Evolutionary conservation across 2,888 invertebrate genomes (phyloP).

Genomic region (Ctena decussata): DNA sequence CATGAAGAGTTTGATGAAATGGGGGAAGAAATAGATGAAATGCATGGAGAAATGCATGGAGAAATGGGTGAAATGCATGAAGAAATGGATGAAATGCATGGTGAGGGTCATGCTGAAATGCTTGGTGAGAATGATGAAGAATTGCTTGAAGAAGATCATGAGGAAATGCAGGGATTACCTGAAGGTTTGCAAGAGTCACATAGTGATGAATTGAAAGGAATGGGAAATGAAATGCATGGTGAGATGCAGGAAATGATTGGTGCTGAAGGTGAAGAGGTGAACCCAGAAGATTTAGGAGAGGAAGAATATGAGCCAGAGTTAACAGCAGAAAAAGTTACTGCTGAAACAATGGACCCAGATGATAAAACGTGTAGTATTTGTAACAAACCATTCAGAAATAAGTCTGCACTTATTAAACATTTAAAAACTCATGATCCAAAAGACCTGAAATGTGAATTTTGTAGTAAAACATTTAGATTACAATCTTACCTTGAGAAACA

Average conservation of each 20-base stretch:
- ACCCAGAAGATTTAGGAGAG: slow-evolving; percentile 13
- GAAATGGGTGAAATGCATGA: not conserved
- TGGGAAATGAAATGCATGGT: not conserved
- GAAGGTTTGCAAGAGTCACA: not conserved
- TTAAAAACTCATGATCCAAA: slow-evolving; percentile 32
- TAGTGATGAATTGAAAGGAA: not conserved
- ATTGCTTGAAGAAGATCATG: not conserved
- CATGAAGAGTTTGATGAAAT: slow-evolving; percentile 17
- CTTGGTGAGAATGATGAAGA: not conserved
- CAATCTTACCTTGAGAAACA: slow-evolving; percentile 33
- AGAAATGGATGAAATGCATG: slow-evolving; percentile 1
- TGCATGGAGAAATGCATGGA: not conserved
- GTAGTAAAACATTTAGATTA: slow-evolving; percentile 47
- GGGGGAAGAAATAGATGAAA: slow-evolving; percentile 22
- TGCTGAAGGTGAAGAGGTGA: not conserved
- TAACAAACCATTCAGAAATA: slow-evolving; percentile 49
- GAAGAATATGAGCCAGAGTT: slow-evolving; percentile 31
- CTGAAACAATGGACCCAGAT: slow-evolving; percentile 37
- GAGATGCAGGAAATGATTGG: not conserved
- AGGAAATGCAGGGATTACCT: not conserved
- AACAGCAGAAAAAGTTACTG: slow-evolving; percentile 47
- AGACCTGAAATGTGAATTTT: slow-evolving; percentile 37
- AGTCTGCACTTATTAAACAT: slow-evolving; percentile 40
- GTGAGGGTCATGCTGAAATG: not conserved
- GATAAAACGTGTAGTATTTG: slow-evolving; percentile 48